These are phyloP conservation scores for Eolophus roseicapilla DNA, from an alignment of 2,113 vertebrate species.

Conservation along the genomic window DNA sequence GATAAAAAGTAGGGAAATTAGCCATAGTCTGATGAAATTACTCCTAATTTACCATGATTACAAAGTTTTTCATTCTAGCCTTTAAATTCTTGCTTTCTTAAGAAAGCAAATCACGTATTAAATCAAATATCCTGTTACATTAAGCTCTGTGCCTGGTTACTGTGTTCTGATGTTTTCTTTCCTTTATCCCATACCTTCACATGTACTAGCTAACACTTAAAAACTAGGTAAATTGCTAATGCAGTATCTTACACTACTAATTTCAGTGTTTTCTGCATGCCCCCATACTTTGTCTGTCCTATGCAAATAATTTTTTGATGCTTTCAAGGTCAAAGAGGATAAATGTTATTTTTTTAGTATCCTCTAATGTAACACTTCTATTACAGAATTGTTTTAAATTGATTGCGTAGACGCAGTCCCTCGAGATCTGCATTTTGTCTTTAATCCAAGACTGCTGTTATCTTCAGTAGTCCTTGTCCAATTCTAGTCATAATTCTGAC, in stretches of 20 bases:
- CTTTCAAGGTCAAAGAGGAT: background rate
- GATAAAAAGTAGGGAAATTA: background rate
- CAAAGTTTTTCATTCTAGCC: background rate
- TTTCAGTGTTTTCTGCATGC: background rate
- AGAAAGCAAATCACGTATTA: background rate
- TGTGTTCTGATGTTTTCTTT: background rate
- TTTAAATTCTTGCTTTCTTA: background rate
- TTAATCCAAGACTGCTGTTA: background rate
- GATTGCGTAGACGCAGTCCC: background rate
- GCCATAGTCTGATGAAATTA: background rate
- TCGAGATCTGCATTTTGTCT: background rate
- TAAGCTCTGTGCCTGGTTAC: background rate
- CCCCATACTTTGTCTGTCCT: background rate
- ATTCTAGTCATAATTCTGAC: slow-evolving; percentile 5
- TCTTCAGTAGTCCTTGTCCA: background rate
- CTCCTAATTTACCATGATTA: background rate
- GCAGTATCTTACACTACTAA: background rate
- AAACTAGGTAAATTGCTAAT: background rate
- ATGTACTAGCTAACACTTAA: background rate
- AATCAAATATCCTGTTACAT: background rate
- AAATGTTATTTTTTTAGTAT: background rate
- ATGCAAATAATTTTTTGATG: background rate
- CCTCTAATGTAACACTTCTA: background rate
- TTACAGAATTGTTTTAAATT: background rate
- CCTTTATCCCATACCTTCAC: background rate